Conservation (phyloP, 2,797 vertebrate species). For the Urophycis tenuis region DNA sequence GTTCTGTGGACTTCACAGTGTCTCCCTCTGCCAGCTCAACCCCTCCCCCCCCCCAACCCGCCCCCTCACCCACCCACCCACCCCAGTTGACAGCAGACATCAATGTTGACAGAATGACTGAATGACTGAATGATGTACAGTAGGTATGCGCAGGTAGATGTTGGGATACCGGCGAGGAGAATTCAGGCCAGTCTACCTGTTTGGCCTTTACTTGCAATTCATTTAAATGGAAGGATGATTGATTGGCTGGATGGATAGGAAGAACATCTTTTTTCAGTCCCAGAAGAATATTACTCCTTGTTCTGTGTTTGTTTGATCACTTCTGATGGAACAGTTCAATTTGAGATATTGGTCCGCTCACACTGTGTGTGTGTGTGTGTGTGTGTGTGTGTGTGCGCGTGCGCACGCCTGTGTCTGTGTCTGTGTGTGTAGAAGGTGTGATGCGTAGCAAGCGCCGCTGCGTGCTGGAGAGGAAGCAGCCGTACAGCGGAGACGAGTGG, state of each 20-base stretch:
- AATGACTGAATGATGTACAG: too few relatives aligned
- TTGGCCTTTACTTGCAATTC: background rate
- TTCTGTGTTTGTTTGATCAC: background rate
- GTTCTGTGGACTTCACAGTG: background rate
- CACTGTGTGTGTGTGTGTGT: too few relatives aligned
- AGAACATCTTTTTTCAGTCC: background rate
- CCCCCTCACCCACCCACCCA: too few relatives aligned
- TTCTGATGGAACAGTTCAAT: too few relatives aligned
- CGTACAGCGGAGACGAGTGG: constrained; percentile 97
- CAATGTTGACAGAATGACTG: background rate
- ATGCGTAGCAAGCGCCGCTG: constrained; percentile 93
- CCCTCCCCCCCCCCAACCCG: too few relatives aligned
- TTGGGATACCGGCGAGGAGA: background rate
- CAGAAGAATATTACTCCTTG: background rate
- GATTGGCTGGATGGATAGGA: background rate
- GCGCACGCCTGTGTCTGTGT: background rate
- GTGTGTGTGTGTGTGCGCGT: too few relatives aligned
- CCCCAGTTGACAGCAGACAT: too few relatives aligned
- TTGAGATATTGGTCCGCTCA: too few relatives aligned
- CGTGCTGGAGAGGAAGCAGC: constrained; percentile 95
- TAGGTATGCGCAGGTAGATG: too few relatives aligned
- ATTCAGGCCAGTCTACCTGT: background rate
- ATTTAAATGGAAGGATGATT: background rate
- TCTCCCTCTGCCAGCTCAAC: background rate
- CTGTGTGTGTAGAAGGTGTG: constrained; percentile 71